Evolutionary conservation across 2,888 invertebrate genomes (phyloP), one percentile per base, ranked within the genome.

Genomic region (Volucella bombylans): DNA sequence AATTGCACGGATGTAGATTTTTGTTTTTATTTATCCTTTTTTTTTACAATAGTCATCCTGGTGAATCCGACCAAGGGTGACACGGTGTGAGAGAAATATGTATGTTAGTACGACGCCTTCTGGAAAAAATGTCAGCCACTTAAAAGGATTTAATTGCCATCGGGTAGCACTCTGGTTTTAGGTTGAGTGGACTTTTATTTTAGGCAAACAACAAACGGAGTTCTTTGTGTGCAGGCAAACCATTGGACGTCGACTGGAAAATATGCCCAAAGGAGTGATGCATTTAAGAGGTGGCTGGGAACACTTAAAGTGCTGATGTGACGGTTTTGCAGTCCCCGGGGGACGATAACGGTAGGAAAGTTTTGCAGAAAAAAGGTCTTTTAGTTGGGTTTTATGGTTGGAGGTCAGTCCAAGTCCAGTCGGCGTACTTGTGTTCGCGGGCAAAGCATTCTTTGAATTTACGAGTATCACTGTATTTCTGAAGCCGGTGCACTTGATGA

Each of bases 121-220:
- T 62, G 72, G 55, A 72, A 59, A 31, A 61, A 61, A 67, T 62
- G 65, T 68, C 71, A 72, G 47, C 82, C 78, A 64, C 77, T 77
- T 72, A 41, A 67, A 77, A 67, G 45, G 72, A 55, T 55, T 82
- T 82, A 77, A 82, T 72, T 72, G 77, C 81, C 74, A 61, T 43
- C 41, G 57, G 62, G 43, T 54, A 12, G 43, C 12, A 54, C 43
- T 45, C 15, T 12, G 49, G 38, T 52, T 39, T 55, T 45, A 8
- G 41, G 49, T 47, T 55, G 52, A 39, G 55, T 47, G 47, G 47
- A 14, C 73, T 45, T 73, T 64, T 72, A 14, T 64, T 54, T 43
- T 31, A 47, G 45, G 11, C 54, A 12, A n/a, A 9, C 31, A 15
- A 12, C 49, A 68, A 11, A 43, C 11, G 14, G 12, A 8, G 31